These are phyloP conservation scores for Cydia strobilella DNA, from an alignment of 1,140 invertebrate species.

Conservation along the genomic window DNA sequence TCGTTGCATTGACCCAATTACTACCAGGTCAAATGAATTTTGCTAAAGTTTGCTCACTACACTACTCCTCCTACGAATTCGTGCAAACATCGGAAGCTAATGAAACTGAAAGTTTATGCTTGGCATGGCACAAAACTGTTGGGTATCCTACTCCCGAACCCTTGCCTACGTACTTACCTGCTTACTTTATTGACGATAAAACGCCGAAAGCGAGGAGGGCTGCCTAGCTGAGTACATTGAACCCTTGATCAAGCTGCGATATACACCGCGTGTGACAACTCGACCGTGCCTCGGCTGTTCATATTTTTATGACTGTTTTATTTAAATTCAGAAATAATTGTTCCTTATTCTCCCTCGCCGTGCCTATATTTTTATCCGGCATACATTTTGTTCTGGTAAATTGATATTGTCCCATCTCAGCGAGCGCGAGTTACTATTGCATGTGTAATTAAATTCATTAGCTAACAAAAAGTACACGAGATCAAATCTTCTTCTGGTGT, in stretches of 20 bases:
- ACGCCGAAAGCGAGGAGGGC: conserved; percentile 32
- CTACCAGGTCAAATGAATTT: conserved; percentile 10
- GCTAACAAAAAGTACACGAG: background rate
- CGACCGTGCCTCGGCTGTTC: conserved; percentile 6
- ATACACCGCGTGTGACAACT: conserved; percentile 24
- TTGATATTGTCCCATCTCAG: background rate
- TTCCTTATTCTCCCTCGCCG: background rate
- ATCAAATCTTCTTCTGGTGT: conserved; percentile 28
- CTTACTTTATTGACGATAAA: conserved; percentile 35
- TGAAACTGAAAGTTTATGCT: conserved; percentile 18
- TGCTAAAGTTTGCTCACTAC: background rate
- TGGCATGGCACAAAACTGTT: conserved; percentile 8
- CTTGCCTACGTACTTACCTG: conserved; percentile 2
- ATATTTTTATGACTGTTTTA: conserved; percentile 2
- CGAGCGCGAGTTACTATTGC: background rate
- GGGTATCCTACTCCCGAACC: background rate
- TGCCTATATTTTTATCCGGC: background rate
- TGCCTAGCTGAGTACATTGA: conserved; percentile 28
- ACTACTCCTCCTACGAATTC: background rate
- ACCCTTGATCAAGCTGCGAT: conserved; percentile 30
- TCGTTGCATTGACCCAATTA: conserved; percentile 30
- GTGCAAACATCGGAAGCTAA: background rate
- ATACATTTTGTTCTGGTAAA: background rate
- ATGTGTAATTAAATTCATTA: conserved; percentile 14
- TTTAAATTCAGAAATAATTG: background rate